phyloP scores from a whole-genome alignment of 2,797 vertebrate genomes.

The Sparidentex hasta region DNA sequence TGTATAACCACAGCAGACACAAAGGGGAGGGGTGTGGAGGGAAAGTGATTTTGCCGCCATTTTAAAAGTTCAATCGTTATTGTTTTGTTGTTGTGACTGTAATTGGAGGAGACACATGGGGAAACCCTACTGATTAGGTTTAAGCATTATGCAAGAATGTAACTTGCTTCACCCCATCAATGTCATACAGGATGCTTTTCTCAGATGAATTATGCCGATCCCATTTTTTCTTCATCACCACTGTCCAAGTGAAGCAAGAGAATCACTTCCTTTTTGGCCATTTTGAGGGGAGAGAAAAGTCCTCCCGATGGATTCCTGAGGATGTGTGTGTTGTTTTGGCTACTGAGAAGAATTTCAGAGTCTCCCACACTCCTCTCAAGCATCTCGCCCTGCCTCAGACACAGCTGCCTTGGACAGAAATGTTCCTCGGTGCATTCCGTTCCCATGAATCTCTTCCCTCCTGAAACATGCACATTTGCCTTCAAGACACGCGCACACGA shows the following conservation, averaged over 20 bases:
- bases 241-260: background rate
- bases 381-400: conserved; percentile 14
- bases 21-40: background rate
- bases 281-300: background rate
- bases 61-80: background rate
- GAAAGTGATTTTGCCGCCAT: background rate
- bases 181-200: too few relatives aligned
- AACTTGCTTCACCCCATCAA: background rate
- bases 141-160: background rate
- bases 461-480: conserved; percentile 23
- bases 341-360: conserved; percentile 26
- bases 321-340: conserved; percentile 38
- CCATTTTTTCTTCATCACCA: background rate
- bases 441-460: conserved; percentile 44
- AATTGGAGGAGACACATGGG: background rate
- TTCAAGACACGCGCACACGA: background rate
- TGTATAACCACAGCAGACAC: conserved; percentile 5
- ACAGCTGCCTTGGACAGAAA: conserved; percentile 54
- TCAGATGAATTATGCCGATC: too few relatives aligned
- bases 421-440: conserved; percentile 52
- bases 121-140: background rate
- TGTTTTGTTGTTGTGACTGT: background rate
- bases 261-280: background rate
- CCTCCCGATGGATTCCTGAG: conserved; percentile 9
- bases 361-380: conserved; percentile 34